These are phyloP conservation scores for Platypus cylindrus DNA, from an alignment of 2,888 invertebrate species.

Conservation along the genomic window DNA sequence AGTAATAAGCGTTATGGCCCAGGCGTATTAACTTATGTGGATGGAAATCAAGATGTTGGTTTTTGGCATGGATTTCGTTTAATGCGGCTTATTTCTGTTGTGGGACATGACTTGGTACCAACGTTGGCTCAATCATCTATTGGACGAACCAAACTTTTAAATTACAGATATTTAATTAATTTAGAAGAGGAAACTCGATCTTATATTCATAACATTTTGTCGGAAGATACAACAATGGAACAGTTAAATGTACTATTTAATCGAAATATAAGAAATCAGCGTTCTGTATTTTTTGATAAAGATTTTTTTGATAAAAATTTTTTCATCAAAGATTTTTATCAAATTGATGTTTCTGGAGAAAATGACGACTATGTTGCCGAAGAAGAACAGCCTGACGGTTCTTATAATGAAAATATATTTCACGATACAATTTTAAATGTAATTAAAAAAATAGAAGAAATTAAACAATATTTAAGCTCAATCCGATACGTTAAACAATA, in stretches of 20 bases:
- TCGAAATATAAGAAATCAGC: slow-evolving; percentile 22
- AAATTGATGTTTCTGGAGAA: slow-evolving; percentile 23
- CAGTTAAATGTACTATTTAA: slow-evolving; percentile 23
- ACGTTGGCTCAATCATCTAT: slow-evolving; percentile 20
- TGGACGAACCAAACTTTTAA: slow-evolving; percentile 26
- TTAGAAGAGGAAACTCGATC: slow-evolving; percentile 17
- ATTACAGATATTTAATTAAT: slow-evolving; percentile 26
- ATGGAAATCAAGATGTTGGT: slow-evolving; percentile 41
- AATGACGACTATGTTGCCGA: not conserved
- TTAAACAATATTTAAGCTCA: slow-evolving; percentile 5
- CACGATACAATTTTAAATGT: too few relatives aligned
- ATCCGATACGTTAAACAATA: slow-evolving; percentile 1
- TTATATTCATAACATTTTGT: slow-evolving; percentile 19
- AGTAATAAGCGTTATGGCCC: slow-evolving; percentile 45
- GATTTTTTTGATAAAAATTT: slow-evolving; percentile 23
- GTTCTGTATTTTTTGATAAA: slow-evolving; percentile 28
- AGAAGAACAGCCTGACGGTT: not conserved
- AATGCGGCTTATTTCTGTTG: slow-evolving; percentile 30
- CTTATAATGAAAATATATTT: not conserved
- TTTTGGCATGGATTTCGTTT: slow-evolving; percentile 41
- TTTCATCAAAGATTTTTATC: slow-evolving; percentile 21
- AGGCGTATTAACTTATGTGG: slow-evolving; percentile 37
- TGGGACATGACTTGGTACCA: slow-evolving; percentile 23
- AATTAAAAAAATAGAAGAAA: slow-evolving; percentile 7
- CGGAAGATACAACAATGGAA: slow-evolving; percentile 17